phyloP scores from a whole-genome alignment of 1,140 invertebrate species.

The Drosophila arizonae region DNA sequence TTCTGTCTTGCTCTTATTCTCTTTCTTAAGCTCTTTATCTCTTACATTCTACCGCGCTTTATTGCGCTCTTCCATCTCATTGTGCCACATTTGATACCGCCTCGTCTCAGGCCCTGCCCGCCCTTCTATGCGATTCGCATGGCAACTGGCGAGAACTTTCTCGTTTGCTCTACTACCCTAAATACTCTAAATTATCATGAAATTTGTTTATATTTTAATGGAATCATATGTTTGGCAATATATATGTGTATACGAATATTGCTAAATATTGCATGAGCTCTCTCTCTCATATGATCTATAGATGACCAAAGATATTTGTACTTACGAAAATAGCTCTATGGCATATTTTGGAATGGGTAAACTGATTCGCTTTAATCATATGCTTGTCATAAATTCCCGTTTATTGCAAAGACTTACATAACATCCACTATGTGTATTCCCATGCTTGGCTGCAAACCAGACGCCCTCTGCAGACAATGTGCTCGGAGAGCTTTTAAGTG shows the following conservation, averaged over 20 bases:
- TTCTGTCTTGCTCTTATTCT: not conserved
- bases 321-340: slow-evolving; percentile 26
- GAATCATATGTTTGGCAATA: too few relatives aligned
- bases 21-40: not conserved
- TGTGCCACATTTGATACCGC: not conserved
- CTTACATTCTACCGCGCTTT: not conserved
- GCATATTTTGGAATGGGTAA: not conserved
- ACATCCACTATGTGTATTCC: slow-evolving; percentile 21
- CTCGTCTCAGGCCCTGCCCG: not conserved
- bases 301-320: slow-evolving; percentile 20
- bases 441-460: slow-evolving; percentile 13
- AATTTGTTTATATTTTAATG: not conserved
- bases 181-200: too few relatives aligned
- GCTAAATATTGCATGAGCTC: not conserved
- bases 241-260: not conserved
- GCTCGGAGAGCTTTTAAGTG: slow-evolving; percentile 24
- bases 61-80: not conserved
- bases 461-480: slow-evolving; percentile 15
- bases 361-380: slow-evolving; percentile 18
- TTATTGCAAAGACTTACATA: slow-evolving; percentile 42
- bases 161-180: too few relatives aligned
- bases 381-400: slow-evolving; percentile 36
- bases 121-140: not conserved
- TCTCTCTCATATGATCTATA: not conserved
- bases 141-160: too few relatives aligned